Base-by-base conservation (phyloP, 92 coral and sea anemone genomes). In the Palythoa heliodiscus region DNA sequence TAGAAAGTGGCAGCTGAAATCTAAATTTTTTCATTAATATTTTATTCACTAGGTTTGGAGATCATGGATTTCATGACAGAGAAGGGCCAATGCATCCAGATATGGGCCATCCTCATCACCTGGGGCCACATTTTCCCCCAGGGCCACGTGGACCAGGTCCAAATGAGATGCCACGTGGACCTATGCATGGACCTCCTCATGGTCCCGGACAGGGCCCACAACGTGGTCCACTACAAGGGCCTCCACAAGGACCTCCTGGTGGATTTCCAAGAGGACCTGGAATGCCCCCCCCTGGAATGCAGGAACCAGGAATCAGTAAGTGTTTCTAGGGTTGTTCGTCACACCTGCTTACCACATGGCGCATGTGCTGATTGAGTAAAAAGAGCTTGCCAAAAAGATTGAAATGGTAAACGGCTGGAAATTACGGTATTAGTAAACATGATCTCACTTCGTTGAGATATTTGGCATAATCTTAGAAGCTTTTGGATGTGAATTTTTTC, bases 271-370 rank as follows among this genome's bases (percentile, higher is more conserved):
- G 75, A 66, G 84, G 84, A 4, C 75, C 75, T 17, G 60, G 47
- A 39, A 24, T 52, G 15, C 84, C 84, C 9, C 84, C 84, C 9
- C 73, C 84, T 9, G 84, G 84, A 80, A 67, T 80, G 74, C 84
- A 80, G 66, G 84, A 80, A 40, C 84, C 84, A 15, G 84, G 84
- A 64, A 6, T 80, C 22, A 80, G 84, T 80, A 80, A 80, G 84
- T 80, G 12, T 19, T 63, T 63, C 1, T 0, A 63, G 61, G 61
- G 17, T 16, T 55, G 3, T 19, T 7, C 0, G 19, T 12, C 3
- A 13, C 7, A 14, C 23, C 10, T 70, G 43, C 48, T 29, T 29
- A 29, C 35, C 35, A 29, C 35, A 29, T 29, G 35, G 35, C 35
- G 1, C 0, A 1, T 29, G 35, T 29, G 35, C 35, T 29, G 35